Evolutionary conservation across 1,140 invertebrate species (phyloP), one percentile per base, ranked within the genome.

Genomic region (Fopius arisanus): DNA sequence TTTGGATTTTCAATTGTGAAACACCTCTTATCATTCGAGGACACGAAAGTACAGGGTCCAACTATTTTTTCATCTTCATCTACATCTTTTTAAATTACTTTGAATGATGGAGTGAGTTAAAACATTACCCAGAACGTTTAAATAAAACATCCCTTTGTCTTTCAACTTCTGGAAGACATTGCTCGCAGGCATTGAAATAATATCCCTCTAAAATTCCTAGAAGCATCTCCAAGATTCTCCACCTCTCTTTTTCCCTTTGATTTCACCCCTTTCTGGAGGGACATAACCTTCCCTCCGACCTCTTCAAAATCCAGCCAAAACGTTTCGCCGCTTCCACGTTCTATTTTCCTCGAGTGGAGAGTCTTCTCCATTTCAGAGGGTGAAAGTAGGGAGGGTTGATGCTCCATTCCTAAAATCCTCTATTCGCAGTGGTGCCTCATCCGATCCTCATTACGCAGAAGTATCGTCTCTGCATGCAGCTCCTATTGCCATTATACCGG

Each of bases 151-250:
- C 16, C 16, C 43, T 48, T 48, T 48, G 43, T 48, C 14, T 19
- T 48, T 2, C n/a, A 48, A 19, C 43, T 16, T 48, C 43, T 48
- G 43, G 16, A 48, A 48, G 43, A n/a, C 43, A 48, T 48, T 16
- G 43, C 43, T 48, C 43, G 43, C 43, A 48, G 43, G 16, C 43
- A 48, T 48, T 48, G 43, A 48, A 48, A 48, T 83, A 81, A 82
- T 83, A 82, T 80, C 79, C 74, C 75, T 77, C 74, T 65, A 75
- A 82, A 79, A 82, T 82, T 82, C 75, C 80, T 26, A 19, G 21
- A 40, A 72, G 75, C 40, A 80, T 79, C 76, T 73, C 74, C 75
- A 59, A 75, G 69, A 68, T 74, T 78, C 74, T 76, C 74, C 79
- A 80, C 75, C 73, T 72, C 73, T 62, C 67, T 69, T 33, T 68